phyloP scores from a whole-genome alignment of 2,797 vertebrate genomes.

The Mus caroli region DNA sequence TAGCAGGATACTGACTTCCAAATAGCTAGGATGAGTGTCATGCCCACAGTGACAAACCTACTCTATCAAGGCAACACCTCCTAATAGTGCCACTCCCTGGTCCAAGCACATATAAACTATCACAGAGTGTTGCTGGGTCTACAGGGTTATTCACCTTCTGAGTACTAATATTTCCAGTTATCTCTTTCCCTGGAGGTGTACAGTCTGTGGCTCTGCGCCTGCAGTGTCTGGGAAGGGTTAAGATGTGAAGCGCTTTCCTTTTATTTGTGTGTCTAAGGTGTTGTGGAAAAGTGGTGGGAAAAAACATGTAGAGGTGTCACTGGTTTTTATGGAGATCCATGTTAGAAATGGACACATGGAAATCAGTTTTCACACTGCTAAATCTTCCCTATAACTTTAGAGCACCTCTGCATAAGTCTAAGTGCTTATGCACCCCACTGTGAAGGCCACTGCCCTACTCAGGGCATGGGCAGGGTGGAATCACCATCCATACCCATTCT shows the following conservation, averaged over 20 bases:
- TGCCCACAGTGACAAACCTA: neutral
- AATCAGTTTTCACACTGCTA: neutral
- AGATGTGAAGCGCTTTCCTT: neutral
- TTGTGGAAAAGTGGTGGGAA: neutral
- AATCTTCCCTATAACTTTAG: neutral
- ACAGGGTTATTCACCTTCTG: conserved; percentile 17
- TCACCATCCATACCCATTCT: neutral
- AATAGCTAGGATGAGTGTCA: neutral
- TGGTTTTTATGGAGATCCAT: neutral
- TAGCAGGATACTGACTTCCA: neutral
- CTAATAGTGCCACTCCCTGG: neutral
- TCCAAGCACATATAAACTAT: neutral
- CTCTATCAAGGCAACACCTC: neutral
- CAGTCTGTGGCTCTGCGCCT: neutral
- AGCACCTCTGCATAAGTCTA: neutral
- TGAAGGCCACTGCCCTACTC: neutral
- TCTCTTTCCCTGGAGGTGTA: neutral
- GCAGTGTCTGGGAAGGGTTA: neutral
- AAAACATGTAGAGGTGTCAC: neutral
- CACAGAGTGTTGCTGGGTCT: neutral
- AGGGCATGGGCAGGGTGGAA: neutral
- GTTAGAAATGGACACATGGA: neutral
- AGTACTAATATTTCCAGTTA: neutral
- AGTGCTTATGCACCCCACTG: neutral
- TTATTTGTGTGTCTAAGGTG: neutral